Evolutionary conservation across 2,888 invertebrate genomes (phyloP).

Genomic region (Orthosia gothica): DNA sequence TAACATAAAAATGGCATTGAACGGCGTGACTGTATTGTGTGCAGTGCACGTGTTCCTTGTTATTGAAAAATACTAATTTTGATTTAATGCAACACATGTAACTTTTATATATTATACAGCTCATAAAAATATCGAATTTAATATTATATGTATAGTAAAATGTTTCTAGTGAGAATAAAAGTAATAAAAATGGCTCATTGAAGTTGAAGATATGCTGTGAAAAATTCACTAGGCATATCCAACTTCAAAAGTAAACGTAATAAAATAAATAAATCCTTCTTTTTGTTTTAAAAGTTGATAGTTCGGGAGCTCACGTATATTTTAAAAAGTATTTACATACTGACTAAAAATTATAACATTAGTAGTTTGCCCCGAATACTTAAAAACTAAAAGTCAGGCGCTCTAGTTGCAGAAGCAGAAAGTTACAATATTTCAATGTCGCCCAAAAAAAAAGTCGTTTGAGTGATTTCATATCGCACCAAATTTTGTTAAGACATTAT

Average conservation of each 20-base stretch:
- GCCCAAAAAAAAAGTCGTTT: no score
- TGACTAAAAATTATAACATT: no score
- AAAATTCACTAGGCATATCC: slow-evolving; percentile 33
- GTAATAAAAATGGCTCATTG: slow-evolving; percentile 63
- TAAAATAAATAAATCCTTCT: slow-evolving; percentile 7
- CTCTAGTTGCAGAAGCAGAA: no score
- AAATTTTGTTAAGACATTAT: no score
- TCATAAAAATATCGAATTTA: slow-evolving; percentile 65
- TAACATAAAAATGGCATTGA: slow-evolving; percentile 77
- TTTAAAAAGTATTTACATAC: no score
- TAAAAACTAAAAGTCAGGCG: no score
- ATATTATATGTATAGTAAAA: slow-evolving; percentile 59
- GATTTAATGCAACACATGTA: slow-evolving; percentile 65
- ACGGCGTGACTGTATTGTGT: slow-evolving; percentile 74
- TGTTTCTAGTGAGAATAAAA: slow-evolving; percentile 54
- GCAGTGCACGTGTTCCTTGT: slow-evolving; percentile 68
- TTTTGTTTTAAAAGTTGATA: slow-evolving; percentile 9
- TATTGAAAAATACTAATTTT: slow-evolving; percentile 70
- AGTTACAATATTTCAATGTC: no score
- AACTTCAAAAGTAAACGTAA: slow-evolving; percentile 15
- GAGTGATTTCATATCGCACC: no score
- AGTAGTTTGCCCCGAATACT: no score
- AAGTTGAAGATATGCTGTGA: slow-evolving; percentile 50
- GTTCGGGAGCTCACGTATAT: no score
- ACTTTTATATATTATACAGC: slow-evolving; percentile 63